Conservation (phyloP, 1,140 invertebrate genomes). For the Drosophila ananassae region DNA sequence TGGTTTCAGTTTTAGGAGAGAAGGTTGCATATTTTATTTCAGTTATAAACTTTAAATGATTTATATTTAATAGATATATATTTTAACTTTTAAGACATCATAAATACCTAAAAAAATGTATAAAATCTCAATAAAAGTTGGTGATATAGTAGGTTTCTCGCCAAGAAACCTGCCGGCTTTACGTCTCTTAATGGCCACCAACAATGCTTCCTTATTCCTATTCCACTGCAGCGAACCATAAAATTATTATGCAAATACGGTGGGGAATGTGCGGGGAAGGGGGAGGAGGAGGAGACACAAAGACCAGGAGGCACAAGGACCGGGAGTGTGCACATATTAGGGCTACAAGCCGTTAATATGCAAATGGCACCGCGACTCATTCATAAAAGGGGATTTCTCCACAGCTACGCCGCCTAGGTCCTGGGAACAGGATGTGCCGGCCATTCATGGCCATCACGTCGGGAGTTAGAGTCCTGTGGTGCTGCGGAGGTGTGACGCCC, state of each 20-base stretch:
- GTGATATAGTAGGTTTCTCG: neutral
- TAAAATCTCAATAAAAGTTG: neutral
- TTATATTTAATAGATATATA: neutral
- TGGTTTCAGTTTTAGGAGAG: neutral
- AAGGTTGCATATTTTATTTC: neutral
- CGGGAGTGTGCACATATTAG: constrained; percentile 66
- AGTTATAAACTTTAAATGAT: too few species aligned
- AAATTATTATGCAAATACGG: constrained; percentile 77
- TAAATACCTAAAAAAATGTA: neutral
- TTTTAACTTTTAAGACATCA: neutral
- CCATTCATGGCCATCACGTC: constrained; percentile 38
- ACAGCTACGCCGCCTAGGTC: constrained; percentile 25
- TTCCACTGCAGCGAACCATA: constrained; percentile 75
- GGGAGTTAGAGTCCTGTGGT: constrained; percentile 8
- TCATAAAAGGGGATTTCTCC: constrained; percentile 50
- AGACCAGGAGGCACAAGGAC: constrained; percentile 6
- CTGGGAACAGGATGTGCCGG: constrained; percentile 50
- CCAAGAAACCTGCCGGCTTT: constrained; percentile 11
- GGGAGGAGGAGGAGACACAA: neutral
- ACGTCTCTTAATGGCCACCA: constrained; percentile 54
- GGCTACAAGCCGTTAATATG: constrained; percentile 77
- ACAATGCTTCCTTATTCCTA: constrained; percentile 62
- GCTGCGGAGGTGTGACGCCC: neutral
- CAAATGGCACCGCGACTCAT: constrained; percentile 63
- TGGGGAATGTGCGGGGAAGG: neutral